These are phyloP conservation scores for Drosophila tsacasi DNA, from an alignment of 1,140 invertebrate genomes.

Conservation along the genomic window DNA sequence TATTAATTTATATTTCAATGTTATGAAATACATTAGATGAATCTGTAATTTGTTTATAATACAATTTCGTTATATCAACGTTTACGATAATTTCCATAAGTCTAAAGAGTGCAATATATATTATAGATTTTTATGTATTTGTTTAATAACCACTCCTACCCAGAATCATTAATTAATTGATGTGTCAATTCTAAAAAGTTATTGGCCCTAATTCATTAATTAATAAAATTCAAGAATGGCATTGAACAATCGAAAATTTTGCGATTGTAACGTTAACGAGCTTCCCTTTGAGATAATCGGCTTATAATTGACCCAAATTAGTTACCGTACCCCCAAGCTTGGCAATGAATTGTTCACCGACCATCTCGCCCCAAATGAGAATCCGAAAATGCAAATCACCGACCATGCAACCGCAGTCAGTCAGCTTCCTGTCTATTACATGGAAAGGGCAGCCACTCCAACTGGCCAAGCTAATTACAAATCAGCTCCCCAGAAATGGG, in stretches of 20 bases:
- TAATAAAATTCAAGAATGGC: no score
- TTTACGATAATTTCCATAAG: no score
- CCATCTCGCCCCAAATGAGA: conserved; percentile 24
- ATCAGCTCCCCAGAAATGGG: conserved; percentile 55
- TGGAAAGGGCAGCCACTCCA: conserved; percentile 25
- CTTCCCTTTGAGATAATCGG: background rate
- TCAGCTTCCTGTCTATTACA: conserved; percentile 49
- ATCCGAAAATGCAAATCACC: conserved; percentile 35
- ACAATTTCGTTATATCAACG: background rate
- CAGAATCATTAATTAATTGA: background rate
- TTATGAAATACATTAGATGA: background rate
- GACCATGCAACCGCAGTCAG: conserved; percentile 27
- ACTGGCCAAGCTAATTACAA: conserved; percentile 53
- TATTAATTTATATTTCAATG: background rate
- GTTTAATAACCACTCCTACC: background rate
- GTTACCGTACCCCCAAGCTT: background rate
- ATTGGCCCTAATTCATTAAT: background rate
- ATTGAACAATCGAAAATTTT: background rate
- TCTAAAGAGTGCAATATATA: background rate
- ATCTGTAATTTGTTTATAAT: background rate
- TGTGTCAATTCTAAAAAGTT: background rate
- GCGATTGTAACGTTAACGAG: background rate
- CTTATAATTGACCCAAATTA: conserved; percentile 31
- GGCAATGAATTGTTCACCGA: conserved; percentile 34
- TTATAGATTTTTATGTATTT: background rate